Evolutionary conservation across 2,888 invertebrate genomes (phyloP).

Genomic region (Willowsia nigromaculata): DNA sequence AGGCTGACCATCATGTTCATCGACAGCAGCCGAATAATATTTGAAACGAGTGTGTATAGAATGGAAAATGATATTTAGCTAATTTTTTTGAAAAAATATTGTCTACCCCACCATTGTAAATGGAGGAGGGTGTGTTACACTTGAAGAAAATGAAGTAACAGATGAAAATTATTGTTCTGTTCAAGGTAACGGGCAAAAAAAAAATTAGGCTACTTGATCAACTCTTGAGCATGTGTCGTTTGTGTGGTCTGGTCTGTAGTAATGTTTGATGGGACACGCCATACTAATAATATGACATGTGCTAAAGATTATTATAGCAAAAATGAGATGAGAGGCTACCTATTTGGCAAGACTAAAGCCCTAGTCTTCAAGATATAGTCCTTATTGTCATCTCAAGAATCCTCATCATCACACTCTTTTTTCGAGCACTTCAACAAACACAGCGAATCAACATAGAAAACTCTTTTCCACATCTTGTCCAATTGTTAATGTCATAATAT

Average conservation of each 20-base stretch:
- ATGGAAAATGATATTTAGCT: neutral
- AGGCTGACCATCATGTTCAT: neutral
- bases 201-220: conserved; percentile 36
- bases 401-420: conserved; percentile 26
- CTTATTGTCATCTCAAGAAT: conserved; percentile 61
- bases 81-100: neutral
- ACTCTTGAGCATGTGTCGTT: neutral
- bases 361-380: conserved; percentile 48
- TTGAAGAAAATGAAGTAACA: neutral
- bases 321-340: neutral
- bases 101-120: neutral
- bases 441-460: conserved; percentile 17
- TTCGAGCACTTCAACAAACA: neutral
- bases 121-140: neutral
- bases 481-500: conserved; percentile 2
- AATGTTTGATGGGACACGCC: no score
- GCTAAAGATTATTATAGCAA: neutral
- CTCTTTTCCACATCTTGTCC: no score
- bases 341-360: no score
- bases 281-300: neutral
- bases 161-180: conserved; percentile 9
- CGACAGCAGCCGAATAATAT: neutral
- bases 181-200: conserved; percentile 18
- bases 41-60: no score
- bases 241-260: conserved; percentile 3